A percentile compares a stretch with the other conserved stretches of the same genome.
phyloP scores from a whole-genome alignment of 1,140 invertebrate species.

The Mizuhopecten yessoensis region DNA sequence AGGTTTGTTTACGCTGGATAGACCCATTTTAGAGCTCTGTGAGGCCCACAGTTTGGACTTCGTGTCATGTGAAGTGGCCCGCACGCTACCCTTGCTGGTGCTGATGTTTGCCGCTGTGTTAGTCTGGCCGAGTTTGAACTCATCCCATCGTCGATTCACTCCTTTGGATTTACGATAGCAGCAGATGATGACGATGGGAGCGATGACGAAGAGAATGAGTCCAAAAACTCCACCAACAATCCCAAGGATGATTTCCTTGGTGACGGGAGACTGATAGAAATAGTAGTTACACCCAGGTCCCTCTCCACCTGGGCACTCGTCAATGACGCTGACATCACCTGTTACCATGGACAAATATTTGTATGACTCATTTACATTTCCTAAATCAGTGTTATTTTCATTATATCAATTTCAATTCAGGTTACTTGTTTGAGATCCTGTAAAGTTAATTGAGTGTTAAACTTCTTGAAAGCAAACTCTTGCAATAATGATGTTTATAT shows the following conservation, averaged over 20 bases:
- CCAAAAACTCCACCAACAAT: constrained; percentile 71
- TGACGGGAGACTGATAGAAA: constrained; percentile 59
- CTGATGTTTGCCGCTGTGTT: constrained; percentile 53
- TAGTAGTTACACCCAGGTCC: constrained; percentile 68
- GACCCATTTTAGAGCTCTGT: constrained; percentile 51
- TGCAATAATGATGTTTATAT: too few relatives aligned
- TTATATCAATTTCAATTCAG: too few relatives aligned
- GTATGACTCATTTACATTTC: neutral
- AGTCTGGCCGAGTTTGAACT: constrained; percentile 53
- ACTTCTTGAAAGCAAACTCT: too few relatives aligned
- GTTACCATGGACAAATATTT: neutral
- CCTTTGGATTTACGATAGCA: constrained; percentile 61
- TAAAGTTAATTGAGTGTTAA: too few relatives aligned
- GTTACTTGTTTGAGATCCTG: too few relatives aligned
- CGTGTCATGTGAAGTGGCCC: constrained; percentile 35
- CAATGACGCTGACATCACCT: neutral
- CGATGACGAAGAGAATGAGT: constrained; percentile 61
- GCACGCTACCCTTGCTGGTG: constrained; percentile 21
- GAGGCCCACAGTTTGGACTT: constrained; percentile 47
- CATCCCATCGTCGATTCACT: constrained; percentile 65
- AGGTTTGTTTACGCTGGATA: constrained; percentile 46
- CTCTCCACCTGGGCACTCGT: constrained; percentile 59
- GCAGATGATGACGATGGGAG: constrained; percentile 61
- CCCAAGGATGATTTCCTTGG: constrained; percentile 65
- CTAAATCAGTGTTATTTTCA: too few relatives aligned